Evolutionary conservation across 1,140 invertebrate species (phyloP), one percentile per base, ranked within the genome.

Genomic region (Trachelipus rathkii): DNA sequence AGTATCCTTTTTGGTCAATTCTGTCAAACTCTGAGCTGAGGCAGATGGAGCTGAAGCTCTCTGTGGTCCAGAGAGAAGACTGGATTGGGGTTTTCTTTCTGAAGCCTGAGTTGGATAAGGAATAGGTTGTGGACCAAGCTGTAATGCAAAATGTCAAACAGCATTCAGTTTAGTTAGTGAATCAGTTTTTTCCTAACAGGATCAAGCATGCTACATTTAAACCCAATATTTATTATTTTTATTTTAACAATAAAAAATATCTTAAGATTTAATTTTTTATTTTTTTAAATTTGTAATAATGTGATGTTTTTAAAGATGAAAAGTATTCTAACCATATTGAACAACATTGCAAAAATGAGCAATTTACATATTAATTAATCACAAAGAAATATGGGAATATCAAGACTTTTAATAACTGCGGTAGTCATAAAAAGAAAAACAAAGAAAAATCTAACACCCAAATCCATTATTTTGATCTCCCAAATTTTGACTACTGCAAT

Each of bases 1-100:
- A 60, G 50, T 60, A 19, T 60, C 50, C 50, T 60, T 60, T 60
- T 60, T 60, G 11, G 50, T 60, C 19, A 60, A 60, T 15, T 60
- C 50, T 60, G 50, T 19, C 50, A 60, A 60, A 19, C 50, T 60
- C 19, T 60, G 50, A 13, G 50, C 50, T 60, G 50, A 60, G 50
- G 50, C 50, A 60, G 50, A 15, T 13, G 50, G 11, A 19, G 50
- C 50, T 15, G 50, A 60, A 19, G 50, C 11, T 19, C 50, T 60
- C 19, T 60, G 50, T 15, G 50, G 50, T 60, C 50, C 50, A 13
- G 50, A 60, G 50, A 60, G 50, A 60, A 60, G 50, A 19, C 50
- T 60, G 50, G 50, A 60, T 19, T 60, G 50, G 50, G 50, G 50
- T 19, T 60, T 60, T 19, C 50, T 60, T 19, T 60, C 50, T 15